A percentile compares a stretch with the other conserved stretches of the same genome.
Conservation (phyloP, 2,888 invertebrate species). For the Himalopsyche anomala region DNA sequence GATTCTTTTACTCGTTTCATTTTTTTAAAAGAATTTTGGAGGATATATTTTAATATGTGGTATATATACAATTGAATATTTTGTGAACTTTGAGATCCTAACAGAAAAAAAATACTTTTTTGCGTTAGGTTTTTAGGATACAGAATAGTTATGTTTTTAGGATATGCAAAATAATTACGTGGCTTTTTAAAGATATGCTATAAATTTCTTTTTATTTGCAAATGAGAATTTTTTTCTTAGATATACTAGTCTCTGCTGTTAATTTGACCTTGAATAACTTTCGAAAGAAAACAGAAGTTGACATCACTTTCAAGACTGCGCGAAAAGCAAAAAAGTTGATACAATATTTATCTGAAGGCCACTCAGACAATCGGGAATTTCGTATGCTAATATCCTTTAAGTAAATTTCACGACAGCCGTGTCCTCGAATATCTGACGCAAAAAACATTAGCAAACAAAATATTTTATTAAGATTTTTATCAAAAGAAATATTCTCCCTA, state of each 20-base stretch:
- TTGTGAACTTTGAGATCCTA: no score
- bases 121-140: no score
- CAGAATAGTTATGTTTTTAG: no score
- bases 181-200: no score
- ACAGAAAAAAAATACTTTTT: no score
- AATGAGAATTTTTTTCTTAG: not conserved
- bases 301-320: not conserved
- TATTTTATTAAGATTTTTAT: not conserved
- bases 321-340: not conserved
- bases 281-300: conserved; percentile 12
- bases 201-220: not conserved
- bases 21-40: no score
- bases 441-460: not conserved
- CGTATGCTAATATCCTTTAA: not conserved
- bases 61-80: no score
- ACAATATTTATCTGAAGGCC: not conserved
- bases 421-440: not conserved
- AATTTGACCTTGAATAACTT: conserved; percentile 1
- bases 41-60: no score
- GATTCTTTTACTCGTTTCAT: no score
- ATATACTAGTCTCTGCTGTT: not conserved
- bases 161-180: no score
- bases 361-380: not conserved
- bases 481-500: not conserved
- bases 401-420: not conserved